phyloP scores from a whole-genome alignment of 2,113 vertebrate genomes.

The Lucifuga dentata region DNA sequence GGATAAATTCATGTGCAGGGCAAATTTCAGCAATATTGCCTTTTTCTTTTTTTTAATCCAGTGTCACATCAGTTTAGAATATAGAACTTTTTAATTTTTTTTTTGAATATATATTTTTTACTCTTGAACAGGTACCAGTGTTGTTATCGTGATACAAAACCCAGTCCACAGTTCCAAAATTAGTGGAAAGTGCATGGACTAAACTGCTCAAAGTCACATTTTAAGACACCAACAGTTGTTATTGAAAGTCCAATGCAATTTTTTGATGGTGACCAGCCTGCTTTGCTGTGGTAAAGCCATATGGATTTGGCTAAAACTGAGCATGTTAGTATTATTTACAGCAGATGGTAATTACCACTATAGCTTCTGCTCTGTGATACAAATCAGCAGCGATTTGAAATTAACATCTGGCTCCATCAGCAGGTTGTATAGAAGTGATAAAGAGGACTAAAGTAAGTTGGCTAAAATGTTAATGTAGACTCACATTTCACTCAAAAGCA shows the following conservation, averaged over 20 bases:
- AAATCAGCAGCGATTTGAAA: constrained; percentile 74
- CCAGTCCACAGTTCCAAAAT: too few species aligned
- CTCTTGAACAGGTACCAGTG: not conserved
- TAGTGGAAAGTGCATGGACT: not conserved
- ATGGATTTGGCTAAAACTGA: constrained; percentile 49
- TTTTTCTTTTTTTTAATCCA: too few species aligned
- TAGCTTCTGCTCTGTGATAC: constrained; percentile 58
- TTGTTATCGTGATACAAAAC: too few species aligned
- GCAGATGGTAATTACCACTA: constrained; percentile 79
- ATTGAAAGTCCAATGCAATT: constrained; percentile 11
- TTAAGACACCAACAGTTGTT: not conserved
- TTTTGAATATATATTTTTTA: not conserved
- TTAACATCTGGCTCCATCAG: constrained; percentile 77
- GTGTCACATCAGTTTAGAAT: too few species aligned
- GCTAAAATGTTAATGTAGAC: not conserved
- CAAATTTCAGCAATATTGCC: constrained; percentile 27
- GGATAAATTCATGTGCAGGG: constrained; percentile 13
- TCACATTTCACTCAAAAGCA: constrained; percentile 26
- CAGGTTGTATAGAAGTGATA: constrained; percentile 48
- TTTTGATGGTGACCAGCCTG: constrained; percentile 31
- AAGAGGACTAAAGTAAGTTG: constrained; percentile 30
- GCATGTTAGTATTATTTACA: constrained; percentile 51
- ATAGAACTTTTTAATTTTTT: too few species aligned
- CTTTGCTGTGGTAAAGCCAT: constrained; percentile 38
- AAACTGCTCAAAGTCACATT: not conserved